Percentiles rank a stretch among this genome's conserved stretches.
These are phyloP conservation scores for Lagria hirta DNA, from an alignment of 2,888 invertebrate genomes.

Conservation along the genomic window DNA sequence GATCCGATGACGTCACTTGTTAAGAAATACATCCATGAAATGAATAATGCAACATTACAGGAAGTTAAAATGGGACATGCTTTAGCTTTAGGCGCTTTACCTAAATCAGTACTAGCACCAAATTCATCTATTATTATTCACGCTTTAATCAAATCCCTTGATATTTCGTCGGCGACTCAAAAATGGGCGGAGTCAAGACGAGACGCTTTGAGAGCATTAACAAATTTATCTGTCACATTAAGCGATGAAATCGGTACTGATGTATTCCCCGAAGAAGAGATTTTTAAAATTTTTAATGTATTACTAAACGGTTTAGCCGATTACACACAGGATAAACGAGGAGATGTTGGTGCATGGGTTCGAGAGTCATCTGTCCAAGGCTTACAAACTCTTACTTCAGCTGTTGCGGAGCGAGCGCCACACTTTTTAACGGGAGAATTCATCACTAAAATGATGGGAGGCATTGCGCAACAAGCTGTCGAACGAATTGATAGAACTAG, in stretches of 20 bases:
- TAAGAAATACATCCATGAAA: slow-evolving; percentile 59
- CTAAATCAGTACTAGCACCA: slow-evolving; percentile 63
- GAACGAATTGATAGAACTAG: slow-evolving; percentile 94
- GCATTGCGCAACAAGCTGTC: slow-evolving; percentile 85
- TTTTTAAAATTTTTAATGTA: slow-evolving; percentile 62
- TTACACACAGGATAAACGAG: slow-evolving; percentile 90
- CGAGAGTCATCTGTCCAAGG: slow-evolving; percentile 86
- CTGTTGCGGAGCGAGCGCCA: slow-evolving; percentile 56
- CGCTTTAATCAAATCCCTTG: slow-evolving; percentile 66
- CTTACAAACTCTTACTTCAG: slow-evolving; percentile 57
- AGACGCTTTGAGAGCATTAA: slow-evolving; percentile 77
- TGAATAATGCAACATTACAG: slow-evolving; percentile 61
- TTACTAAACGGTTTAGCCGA: slow-evolving; percentile 78
- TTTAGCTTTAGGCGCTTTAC: slow-evolving; percentile 79
- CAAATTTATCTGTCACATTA: slow-evolving; percentile 68
- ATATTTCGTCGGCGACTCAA: slow-evolving; percentile 62
- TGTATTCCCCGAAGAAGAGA: slow-evolving; percentile 36
- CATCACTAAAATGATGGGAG: slow-evolving; percentile 65
- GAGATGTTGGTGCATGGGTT: slow-evolving; percentile 97
- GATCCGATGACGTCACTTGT: too few species aligned
- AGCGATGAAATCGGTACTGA: slow-evolving; percentile 46
- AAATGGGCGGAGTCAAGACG: slow-evolving; percentile 90
- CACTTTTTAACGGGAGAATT: slow-evolving; percentile 56
- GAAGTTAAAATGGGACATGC: slow-evolving; percentile 81
- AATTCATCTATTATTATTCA: slow-evolving; percentile 58